Base-by-base conservation (phyloP, 2,797 vertebrate genomes). In the Macrochelys suwanniensis region DNA sequence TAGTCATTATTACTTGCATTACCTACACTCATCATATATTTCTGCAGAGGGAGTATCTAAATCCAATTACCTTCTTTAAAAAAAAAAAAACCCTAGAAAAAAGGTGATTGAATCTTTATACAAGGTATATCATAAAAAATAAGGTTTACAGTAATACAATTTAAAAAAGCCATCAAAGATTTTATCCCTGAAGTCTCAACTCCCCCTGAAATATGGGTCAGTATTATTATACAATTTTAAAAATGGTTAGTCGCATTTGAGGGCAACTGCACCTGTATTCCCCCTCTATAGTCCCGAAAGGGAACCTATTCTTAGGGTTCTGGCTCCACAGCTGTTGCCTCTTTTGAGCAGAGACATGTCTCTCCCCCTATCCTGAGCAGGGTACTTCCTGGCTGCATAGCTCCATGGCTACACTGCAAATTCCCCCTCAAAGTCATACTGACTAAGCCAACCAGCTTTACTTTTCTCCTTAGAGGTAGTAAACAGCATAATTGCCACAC, bases 31-130 rank as follows among this genome's bases (percentile, higher is more conserved):
- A 50, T 71, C 53, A n/a, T 86, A 85, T 82, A 91, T 89, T 89
- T 88, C 47, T 74, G 45, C 31, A 42, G 91, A 82, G 26, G 57
- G 53, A 91, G 82, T 85, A 71, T 89, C 80, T 83, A 71, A 78
- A 45, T 82, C 50, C 89, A 85, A 89, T 88, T 84, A 85, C 82
- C 84, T 85, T 21, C 83, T 94, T 91, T 94, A 81, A 77, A 33
- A 19, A 65, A 50, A 15, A 49, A 49, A 49, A 49, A 49, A 49
- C 12, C 3, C 51, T 53, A 53, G 51, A 53, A 53, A 53, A 59
- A 59, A 15, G 12, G 57, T 59, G 57, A 59, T 31, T 28, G 28
- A 47, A 45, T 23, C 37, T 74, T 28, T 76, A 26, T 45, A 76
- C 11, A 25, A 74, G 11, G 6, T 15, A 76, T 13, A 47, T 11